phyloP scores from a whole-genome alignment of 2,797 vertebrate genomes.

The Bufotes viridis region DNA sequence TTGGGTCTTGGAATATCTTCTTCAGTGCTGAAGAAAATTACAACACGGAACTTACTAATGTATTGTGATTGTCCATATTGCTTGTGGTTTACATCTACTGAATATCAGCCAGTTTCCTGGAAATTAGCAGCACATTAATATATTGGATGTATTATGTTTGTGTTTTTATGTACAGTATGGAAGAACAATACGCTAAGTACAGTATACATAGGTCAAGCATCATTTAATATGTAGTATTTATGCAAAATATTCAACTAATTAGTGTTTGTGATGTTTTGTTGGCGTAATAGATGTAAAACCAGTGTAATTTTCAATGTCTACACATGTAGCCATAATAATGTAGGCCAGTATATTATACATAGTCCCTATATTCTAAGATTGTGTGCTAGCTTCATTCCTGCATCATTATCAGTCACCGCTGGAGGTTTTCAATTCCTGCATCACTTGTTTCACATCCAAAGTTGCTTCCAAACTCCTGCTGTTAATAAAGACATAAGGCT shows the following conservation, averaged over 20 bases:
- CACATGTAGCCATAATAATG: background rate
- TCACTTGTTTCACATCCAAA: constrained; percentile 19
- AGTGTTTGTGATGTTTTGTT: background rate
- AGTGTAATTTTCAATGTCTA: background rate
- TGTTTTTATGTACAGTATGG: background rate
- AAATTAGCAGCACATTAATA: background rate
- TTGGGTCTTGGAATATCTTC: too few relatives aligned
- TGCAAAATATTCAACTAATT: too few relatives aligned
- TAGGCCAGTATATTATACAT: background rate
- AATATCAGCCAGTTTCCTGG: background rate
- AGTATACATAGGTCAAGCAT: background rate
- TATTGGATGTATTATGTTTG: background rate
- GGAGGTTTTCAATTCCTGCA: constrained; percentile 12
- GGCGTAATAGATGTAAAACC: background rate
- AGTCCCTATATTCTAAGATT: background rate
- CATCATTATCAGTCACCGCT: constrained; percentile 26
- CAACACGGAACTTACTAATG: too few relatives aligned
- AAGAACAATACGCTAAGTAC: background rate
- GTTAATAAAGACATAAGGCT: constrained; percentile 24
- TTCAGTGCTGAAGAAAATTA: too few relatives aligned
- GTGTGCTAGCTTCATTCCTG: background rate
- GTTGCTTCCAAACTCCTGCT: constrained; percentile 14
- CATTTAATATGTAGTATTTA: too few relatives aligned
- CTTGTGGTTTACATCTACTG: background rate
- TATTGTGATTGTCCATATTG: too few relatives aligned